Percentiles rank a stretch among this genome's conserved stretches.
Conservation (phyloP, 2,888 invertebrate genomes). For the Mactromeris polynyma region DNA sequence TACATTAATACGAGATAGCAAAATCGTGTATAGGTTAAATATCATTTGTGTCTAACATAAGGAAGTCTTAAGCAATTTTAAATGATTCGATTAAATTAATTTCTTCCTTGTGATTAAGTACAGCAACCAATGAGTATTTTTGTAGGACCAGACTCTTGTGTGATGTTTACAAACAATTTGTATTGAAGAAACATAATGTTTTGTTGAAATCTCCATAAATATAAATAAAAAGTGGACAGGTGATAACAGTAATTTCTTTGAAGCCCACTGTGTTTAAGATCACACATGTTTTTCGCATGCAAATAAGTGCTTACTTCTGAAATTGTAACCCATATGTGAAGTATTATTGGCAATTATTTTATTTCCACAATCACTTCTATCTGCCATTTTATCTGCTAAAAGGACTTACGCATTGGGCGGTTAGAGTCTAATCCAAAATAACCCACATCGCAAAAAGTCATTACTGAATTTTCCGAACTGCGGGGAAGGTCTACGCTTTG, state of each 20-base stretch:
- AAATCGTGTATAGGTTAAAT: too few relatives aligned
- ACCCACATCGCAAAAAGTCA: constrained; percentile 50
- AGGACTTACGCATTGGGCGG: constrained; percentile 60
- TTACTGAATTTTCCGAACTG: constrained; percentile 43
- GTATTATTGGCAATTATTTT: constrained; percentile 65
- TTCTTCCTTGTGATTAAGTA: background rate
- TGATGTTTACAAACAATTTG: background rate
- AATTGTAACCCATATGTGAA: constrained; percentile 59
- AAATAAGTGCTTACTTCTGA: constrained; percentile 46
- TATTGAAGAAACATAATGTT: background rate
- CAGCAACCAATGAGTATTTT: background rate
- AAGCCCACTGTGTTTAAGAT: constrained; percentile 41
- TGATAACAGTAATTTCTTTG: constrained; percentile 47
- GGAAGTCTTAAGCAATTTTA: too few relatives aligned
- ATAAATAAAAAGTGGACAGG: constrained; percentile 30
- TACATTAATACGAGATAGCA: too few relatives aligned
- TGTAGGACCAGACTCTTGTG: background rate
- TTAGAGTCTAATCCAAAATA: constrained; percentile 40
- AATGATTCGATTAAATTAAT: too few relatives aligned
- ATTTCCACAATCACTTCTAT: constrained; percentile 60
- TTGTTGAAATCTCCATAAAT: background rate
- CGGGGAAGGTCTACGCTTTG: constrained; percentile 43
- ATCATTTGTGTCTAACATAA: too few relatives aligned
- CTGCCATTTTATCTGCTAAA: constrained; percentile 52
- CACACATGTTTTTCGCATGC: constrained; percentile 64